Conservation (phyloP, 1,140 invertebrate species). For the Euwallacea fornicatus region DNA sequence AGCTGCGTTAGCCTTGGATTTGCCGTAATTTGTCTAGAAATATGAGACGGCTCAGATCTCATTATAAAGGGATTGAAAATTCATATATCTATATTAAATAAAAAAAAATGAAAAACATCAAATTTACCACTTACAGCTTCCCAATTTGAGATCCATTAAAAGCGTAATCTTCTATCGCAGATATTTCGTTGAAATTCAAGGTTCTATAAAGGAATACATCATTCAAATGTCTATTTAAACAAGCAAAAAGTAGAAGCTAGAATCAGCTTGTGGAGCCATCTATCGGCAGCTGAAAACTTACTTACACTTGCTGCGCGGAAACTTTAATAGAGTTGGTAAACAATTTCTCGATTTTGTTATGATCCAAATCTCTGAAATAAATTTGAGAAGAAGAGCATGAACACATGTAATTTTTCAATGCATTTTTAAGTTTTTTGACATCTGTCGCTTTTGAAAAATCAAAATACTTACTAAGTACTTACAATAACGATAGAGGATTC, state of each 20-base stretch:
- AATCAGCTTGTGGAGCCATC: no score
- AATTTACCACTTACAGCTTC: conserved; percentile 63
- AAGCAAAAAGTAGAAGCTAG: background rate
- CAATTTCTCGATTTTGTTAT: conserved; percentile 59
- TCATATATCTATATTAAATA: background rate
- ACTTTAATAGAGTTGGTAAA: conserved; percentile 57
- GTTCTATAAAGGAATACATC: conserved; percentile 53
- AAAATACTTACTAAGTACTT: conserved; percentile 50
- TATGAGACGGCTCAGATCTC: background rate
- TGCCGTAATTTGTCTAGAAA: conserved; percentile 67
- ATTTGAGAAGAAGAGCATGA: background rate
- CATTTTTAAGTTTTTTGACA: background rate
- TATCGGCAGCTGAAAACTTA: conserved; percentile 31
- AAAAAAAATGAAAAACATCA: background rate
- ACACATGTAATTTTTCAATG: background rate
- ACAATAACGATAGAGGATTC: conserved; percentile 62
- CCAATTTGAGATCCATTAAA: conserved; percentile 68
- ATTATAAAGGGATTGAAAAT: background rate
- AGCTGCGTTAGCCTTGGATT: conserved; percentile 63
- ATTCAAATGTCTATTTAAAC: background rate
- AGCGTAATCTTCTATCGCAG: conserved; percentile 61
- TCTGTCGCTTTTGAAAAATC: conserved; percentile 10
- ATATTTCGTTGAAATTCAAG: conserved; percentile 65
- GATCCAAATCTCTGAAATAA: conserved; percentile 60
- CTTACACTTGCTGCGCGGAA: conserved; percentile 62